A percentile compares a stretch with the other conserved stretches of the same genome.
These are phyloP conservation scores for Diplazon laetatorius DNA, from an alignment of 2,888 invertebrate genomes.

Conservation along the genomic window DNA sequence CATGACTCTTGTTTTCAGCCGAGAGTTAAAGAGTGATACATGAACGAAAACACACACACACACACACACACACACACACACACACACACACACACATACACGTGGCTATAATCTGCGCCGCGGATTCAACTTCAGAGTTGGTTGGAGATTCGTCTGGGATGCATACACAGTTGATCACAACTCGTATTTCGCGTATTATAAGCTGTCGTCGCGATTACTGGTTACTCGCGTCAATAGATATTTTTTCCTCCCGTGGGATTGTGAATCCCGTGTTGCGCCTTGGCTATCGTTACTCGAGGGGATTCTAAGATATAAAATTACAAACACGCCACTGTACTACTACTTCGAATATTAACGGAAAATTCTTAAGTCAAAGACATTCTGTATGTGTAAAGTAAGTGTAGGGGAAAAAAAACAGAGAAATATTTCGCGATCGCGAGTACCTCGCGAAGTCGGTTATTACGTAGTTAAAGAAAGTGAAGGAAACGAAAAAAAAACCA, in stretches of 20 bases:
- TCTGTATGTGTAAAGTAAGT: constrained; percentile 71
- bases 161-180: neutral
- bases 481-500: constrained; percentile 57
- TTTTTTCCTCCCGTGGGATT: constrained; percentile 56
- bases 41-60: constrained; percentile 16
- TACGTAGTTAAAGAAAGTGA: constrained; percentile 7
- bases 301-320: constrained; percentile 46
- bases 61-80: no score
- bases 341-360: constrained; percentile 58
- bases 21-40: constrained; percentile 26
- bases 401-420: constrained; percentile 49
- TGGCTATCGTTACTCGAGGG: constrained; percentile 31
- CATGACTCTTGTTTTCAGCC: no score
- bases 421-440: constrained; percentile 25
- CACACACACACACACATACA: no score
- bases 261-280: constrained; percentile 36
- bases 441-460: constrained; percentile 11
- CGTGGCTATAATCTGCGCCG: constrained; percentile 32
- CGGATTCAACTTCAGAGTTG: constrained; percentile 51
- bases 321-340: constrained; percentile 54
- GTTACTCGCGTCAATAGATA: constrained; percentile 59
- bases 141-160: constrained; percentile 44
- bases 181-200: constrained; percentile 55
- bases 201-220: constrained; percentile 56
- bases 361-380: constrained; percentile 39